phyloP scores from a whole-genome alignment of 2,797 vertebrate species.

The Malurus splendens region DNA sequence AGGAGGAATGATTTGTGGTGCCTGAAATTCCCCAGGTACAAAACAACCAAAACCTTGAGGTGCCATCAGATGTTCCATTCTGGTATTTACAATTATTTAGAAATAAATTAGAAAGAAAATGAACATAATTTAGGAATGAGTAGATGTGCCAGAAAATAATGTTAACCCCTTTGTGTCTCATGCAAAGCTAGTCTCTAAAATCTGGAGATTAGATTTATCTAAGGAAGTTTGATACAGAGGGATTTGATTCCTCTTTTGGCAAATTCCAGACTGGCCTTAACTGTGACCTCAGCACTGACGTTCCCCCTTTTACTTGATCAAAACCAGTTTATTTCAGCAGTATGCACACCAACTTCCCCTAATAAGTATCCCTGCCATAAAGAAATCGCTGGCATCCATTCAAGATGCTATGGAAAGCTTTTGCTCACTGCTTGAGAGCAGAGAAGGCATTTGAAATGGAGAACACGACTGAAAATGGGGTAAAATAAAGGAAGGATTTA shows the following conservation, averaged over 20 bases:
- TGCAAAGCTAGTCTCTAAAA: not conserved
- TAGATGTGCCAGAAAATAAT: not conserved
- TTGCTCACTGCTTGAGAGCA: not conserved
- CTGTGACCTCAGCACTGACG: not conserved
- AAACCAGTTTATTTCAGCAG: slow-evolving; percentile 56
- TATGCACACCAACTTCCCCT: slow-evolving; percentile 42
- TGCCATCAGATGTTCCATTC: not conserved
- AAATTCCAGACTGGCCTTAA: slow-evolving; percentile 1
- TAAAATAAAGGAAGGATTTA: not conserved
- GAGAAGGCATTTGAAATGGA: slow-evolving; percentile 26
- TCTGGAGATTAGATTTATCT: not conserved
- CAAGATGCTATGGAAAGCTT: not conserved
- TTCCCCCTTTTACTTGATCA: not conserved
- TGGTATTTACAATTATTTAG: not conserved
- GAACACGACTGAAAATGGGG: not conserved
- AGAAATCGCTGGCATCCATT: slow-evolving; percentile 53
- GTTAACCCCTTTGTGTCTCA: not conserved
- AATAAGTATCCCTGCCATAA: slow-evolving; percentile 24
- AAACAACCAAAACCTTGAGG: not conserved
- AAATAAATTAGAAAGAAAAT: not conserved
- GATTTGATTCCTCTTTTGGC: not conserved
- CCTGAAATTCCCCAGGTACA: not conserved
- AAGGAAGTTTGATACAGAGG: not conserved
- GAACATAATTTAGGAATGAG: not conserved
- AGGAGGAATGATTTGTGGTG: not conserved